Conservation (phyloP, 2,797 vertebrate genomes). For the Arrhamphus sclerolepis region DNA sequence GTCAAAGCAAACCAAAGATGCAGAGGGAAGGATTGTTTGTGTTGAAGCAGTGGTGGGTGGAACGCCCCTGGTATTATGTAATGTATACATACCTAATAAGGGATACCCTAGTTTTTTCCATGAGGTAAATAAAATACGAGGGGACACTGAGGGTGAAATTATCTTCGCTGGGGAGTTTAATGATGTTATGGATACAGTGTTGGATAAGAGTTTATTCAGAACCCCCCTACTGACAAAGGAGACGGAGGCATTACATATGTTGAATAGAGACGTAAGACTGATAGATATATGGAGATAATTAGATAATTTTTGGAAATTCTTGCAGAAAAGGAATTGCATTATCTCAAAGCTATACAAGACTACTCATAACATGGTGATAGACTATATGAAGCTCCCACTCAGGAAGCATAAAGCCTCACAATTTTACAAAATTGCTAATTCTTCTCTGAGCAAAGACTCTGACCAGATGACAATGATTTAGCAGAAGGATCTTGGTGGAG, state of each 20-base stretch:
- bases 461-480: too few relatives aligned
- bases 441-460: too few relatives aligned
- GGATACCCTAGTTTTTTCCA: not conserved
- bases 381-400: too few relatives aligned
- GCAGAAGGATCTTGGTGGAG: too few relatives aligned
- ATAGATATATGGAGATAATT: slow-evolving; percentile 1
- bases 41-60: not conserved
- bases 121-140: not conserved
- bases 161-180: not conserved
- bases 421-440: too few relatives aligned
- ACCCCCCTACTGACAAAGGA: not conserved
- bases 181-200: not conserved
- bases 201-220: too few relatives aligned
- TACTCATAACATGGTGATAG: too few relatives aligned
- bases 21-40: not conserved
- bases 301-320: too few relatives aligned
- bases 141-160: not conserved
- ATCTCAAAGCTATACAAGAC: too few relatives aligned
- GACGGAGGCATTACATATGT: too few relatives aligned
- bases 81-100: not conserved
- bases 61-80: not conserved
- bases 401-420: too few relatives aligned
- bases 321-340: too few relatives aligned
- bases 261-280: not conserved
- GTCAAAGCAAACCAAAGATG: not conserved